Percentiles rank a stretch among this genome's conserved stretches.
Conservation (phyloP, 92 coral and sea anemone species). For the Paragorgia papillata region DNA sequence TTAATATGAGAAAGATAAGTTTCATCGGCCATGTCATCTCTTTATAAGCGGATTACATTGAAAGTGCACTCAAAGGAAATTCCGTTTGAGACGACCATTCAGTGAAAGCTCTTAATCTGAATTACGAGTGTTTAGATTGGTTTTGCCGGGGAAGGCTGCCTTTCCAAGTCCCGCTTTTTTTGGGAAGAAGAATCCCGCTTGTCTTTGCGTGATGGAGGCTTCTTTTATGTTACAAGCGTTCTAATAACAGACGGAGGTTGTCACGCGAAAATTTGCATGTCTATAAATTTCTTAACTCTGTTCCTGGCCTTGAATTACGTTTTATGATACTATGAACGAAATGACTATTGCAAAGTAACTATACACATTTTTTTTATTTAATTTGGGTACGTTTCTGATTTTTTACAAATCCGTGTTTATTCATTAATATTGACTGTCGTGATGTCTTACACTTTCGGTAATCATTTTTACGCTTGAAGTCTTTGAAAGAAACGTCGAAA, state of each 20-base stretch:
- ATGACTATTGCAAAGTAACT: too few relatives aligned
- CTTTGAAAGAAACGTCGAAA: too few relatives aligned
- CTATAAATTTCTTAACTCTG: background rate
- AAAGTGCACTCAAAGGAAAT: constrained; percentile 18
- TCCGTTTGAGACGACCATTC: constrained; percentile 3
- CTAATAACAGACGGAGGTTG: background rate
- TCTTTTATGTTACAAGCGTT: background rate
- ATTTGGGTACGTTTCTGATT: too few relatives aligned
- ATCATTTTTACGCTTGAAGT: too few relatives aligned
- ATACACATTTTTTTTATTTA: too few relatives aligned
- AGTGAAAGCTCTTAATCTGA: constrained; percentile 30
- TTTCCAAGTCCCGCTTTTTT: too few relatives aligned
- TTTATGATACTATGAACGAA: too few relatives aligned
- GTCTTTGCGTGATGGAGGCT: background rate
- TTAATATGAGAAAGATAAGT: background rate
- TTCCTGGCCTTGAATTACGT: background rate
- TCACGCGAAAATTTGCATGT: background rate
- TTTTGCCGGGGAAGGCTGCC: background rate
- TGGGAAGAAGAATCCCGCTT: background rate
- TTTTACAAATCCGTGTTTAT: too few relatives aligned
- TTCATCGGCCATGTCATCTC: constrained; percentile 23
- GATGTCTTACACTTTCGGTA: too few relatives aligned
- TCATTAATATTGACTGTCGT: too few relatives aligned
- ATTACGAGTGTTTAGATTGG: background rate
- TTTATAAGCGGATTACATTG: constrained; percentile 42